Conservation (phyloP, 1,140 invertebrate species). For the Ceratina calcarata region DNA sequence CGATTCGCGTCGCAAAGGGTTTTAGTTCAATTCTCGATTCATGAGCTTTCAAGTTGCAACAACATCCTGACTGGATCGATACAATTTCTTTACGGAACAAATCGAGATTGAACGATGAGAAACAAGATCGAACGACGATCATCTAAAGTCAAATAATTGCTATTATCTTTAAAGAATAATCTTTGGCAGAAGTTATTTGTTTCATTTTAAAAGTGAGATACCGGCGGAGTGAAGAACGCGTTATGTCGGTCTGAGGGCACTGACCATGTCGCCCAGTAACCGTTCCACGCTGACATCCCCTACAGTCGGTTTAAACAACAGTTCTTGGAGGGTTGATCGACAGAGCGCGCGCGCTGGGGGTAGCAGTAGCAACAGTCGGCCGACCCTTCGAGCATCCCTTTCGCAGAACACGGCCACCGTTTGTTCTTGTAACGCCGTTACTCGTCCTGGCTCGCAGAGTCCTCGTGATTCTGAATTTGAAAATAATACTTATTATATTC, state of each 20-base stretch:
- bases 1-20: too few relatives aligned
- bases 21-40: too few relatives aligned
- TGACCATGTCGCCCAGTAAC: constrained; percentile 84
- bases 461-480: constrained; percentile 83
- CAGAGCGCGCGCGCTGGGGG: constrained; percentile 83
- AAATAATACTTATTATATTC: background rate
- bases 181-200: background rate
- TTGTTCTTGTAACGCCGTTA: constrained; percentile 89
- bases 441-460: constrained; percentile 82
- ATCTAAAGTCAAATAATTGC: background rate
- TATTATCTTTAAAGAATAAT: background rate
- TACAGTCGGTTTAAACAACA: constrained; percentile 86
- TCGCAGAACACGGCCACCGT: constrained; percentile 88
- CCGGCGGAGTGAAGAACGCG: background rate
- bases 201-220: background rate
- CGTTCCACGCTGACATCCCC: constrained; percentile 86
- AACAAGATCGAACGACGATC: background rate
- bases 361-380: constrained; percentile 86
- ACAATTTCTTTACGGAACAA: background rate
- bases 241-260: constrained; percentile 56
- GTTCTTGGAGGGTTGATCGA: constrained; percentile 82
- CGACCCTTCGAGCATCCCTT: constrained; percentile 84
- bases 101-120: background rate
- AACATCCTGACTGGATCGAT: background rate
- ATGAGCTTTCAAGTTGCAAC: too few relatives aligned